phyloP scores from a whole-genome alignment of 1,140 invertebrate species.

The Cyclargus thomasi region DNA sequence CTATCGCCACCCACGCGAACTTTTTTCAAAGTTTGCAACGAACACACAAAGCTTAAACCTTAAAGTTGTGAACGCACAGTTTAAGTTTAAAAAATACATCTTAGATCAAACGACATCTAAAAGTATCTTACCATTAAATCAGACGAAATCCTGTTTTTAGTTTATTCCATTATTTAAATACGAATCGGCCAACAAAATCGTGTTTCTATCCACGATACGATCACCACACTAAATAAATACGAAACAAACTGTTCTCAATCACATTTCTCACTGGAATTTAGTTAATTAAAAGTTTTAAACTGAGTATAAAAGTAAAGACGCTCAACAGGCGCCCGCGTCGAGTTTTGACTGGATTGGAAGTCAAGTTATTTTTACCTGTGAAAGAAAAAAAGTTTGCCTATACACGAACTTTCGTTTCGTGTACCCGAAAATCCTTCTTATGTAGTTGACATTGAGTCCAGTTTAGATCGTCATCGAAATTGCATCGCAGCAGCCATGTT shows the following conservation, averaged over 20 bases:
- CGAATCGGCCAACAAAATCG: slow-evolving; percentile 15
- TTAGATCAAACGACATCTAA: slow-evolving; percentile 16
- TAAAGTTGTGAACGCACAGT: slow-evolving; percentile 13
- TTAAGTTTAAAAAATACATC: slow-evolving; percentile 8
- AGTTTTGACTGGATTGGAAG: slow-evolving; percentile 50
- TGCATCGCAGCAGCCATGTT: slow-evolving; percentile 35
- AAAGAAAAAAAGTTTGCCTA: slow-evolving; percentile 60
- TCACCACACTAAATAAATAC: slow-evolving; percentile 6
- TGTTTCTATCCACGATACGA: background rate
- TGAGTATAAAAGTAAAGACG: slow-evolving; percentile 28
- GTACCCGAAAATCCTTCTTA: slow-evolving; percentile 26
- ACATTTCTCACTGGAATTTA: slow-evolving; percentile 14
- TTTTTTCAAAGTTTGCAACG: slow-evolving; percentile 30
- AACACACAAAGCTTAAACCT: slow-evolving; percentile 18
- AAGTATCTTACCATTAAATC: slow-evolving; percentile 21
- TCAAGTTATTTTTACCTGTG: slow-evolving; percentile 69
- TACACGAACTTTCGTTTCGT: slow-evolving; percentile 35
- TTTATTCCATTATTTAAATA: slow-evolving; percentile 12
- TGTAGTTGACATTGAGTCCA: background rate
- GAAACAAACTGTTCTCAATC: slow-evolving; percentile 8
- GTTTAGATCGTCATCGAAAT: slow-evolving; percentile 22
- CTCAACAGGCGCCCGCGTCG: slow-evolving; percentile 41
- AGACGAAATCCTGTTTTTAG: slow-evolving; percentile 20
- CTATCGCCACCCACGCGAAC: slow-evolving; percentile 34
- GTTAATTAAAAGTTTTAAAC: slow-evolving; percentile 23